Base-by-base conservation (phyloP, 2,113 vertebrate genomes). In the Felis chaus region DNA sequence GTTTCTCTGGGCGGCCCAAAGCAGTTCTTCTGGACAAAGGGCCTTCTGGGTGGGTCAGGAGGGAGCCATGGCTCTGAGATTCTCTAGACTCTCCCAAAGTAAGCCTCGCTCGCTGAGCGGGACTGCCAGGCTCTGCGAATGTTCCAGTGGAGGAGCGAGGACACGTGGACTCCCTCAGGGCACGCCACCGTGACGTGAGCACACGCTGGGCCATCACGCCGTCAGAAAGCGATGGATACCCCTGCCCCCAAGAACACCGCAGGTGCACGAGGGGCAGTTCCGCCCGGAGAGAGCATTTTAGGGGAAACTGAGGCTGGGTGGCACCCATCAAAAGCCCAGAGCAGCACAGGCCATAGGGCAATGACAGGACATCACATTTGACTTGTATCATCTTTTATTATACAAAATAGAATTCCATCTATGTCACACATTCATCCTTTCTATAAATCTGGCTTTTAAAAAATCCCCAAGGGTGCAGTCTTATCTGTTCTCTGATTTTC, bases 381-480 rank as follows among this genome's bases (percentile, higher is more conserved):
- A 39, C 81, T 95, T 87, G 53, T 25, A 69, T 68, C 57, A 90
- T 15, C 76, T 97, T 97, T 98, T 97, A 96, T 97, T 96, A 98
- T 1, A 94, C 50, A 96, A 98, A 98, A 98, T 93, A 97, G 65
- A 97, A 82, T 84, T 69, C n/a, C 50, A 86, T 63, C 57, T 95
- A n/a, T 92, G 83, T 86, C 71, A 13, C 41, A 89, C 73, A 92
- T 66, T 96, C 68, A 95, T 33, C 48, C 53, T 92, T 89, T 21
- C 89, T 95, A 94, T 71, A 97, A 97, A 91, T 92, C 74, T 94
- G 86, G 68, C 76, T 97, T 97, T 71, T 33, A 91, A 96, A 88
- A 89, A 76, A 76, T 33, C 27, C 89, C 39, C 57, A 36, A 41
- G 81, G 33, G 15, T 69, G 1, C 36, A 92, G 85, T 94, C 29